Evolutionary conservation across 2,888 invertebrate species (phyloP), one percentile per base, ranked within the genome.

Genomic region (Hemicrepidius hirtus): DNA sequence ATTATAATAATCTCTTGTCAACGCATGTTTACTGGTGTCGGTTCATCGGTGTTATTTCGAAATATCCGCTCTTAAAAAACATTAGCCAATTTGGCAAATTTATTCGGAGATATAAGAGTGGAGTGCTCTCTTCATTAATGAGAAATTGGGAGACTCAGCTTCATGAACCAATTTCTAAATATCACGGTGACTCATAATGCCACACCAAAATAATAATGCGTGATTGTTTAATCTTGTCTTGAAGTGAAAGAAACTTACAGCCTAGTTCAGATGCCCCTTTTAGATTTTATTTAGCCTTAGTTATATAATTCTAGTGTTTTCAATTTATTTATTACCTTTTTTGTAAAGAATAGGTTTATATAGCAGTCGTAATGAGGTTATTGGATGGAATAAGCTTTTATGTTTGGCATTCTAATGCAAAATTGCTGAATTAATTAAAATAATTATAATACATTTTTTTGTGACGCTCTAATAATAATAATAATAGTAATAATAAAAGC

Each of bases 1-100:
- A 60, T 60, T 60, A 44, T 44, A 40, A 50, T 55, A 53, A 28
- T 24, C 21, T 37, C 57, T 60, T 60, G 60, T 60, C 60, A 60
- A 60, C 60, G 20, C 44, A 44, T n/a, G 41, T 41, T 60, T 40
- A 60, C 6, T 37, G 57, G 37, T 44, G 28, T 41, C 57, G 41
- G 44, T 41, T 1, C 60, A 44, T 44, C 60, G 41, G 3, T 9
- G 20, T 41, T 9, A 21, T 60, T 60, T 41, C 44, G 60, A 60
- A 60, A 60, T 44, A 41, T 60, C 60, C 60, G 60, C 44, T 60
- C 41, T 24, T 60, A 28, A 60, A 60, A 24, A 60, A 40, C 13
- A 18, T 37, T 37, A 18, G 57, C 57, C 35, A 57, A 57, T 57
- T 35, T 57, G 35, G 18, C 57, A 57, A 57, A 57, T 53, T 53